Base-by-base conservation (phyloP, 37 sponge, comb jelly and placozoan species). In the Cladorhizidae sp. region DNA sequence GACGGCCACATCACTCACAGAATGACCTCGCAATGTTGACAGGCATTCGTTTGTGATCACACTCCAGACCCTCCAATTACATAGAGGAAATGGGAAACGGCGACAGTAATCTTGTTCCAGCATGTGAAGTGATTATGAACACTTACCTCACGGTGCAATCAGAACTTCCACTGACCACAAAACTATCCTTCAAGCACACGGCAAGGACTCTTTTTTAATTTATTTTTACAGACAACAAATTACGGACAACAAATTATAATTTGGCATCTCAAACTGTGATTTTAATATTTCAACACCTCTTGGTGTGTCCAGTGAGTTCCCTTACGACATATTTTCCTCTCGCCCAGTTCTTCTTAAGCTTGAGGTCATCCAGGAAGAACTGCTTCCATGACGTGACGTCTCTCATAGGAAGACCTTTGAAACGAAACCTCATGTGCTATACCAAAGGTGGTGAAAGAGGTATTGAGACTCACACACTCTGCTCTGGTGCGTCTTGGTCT, bases 21-120 rank as follows among this genome's bases (percentile, higher is more conserved):
- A 39, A 45, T 94, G 92, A 51, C 93, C 93, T 23, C 22, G 35
- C 49, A 91, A 57, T 32, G 68, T 77, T 29, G 38, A 50, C 2
- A 87, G 23, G 14, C 79, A 81, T 32, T 78, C 52, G 26, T 82
- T 88, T 42, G 17, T 90, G 23, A 32, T 29, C 20, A 85, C 7
- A 70, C 76, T 67, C 95, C 95, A 94, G 2, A 94, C 28, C 69
- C 89, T 90, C n/a, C n/a, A n/a, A n/a, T n/a, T n/a, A 40, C 1
- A 25, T 1, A 33, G 50, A 73, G 29, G 37, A 29, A 33, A 28
- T 22, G 38, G 25, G 23, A 28, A 39, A 29, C 5, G 9, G 9
- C 9, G 49, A 9, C n/a, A n/a, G n/a, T n/a, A n/a, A n/a, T n/a
- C n/a, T 12, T 45, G 5, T 45, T 45, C 49, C 49, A 45, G 17